phyloP scores from a whole-genome alignment of 2,113 vertebrate species.

The Cyphomyrus discorhynchus region DNA sequence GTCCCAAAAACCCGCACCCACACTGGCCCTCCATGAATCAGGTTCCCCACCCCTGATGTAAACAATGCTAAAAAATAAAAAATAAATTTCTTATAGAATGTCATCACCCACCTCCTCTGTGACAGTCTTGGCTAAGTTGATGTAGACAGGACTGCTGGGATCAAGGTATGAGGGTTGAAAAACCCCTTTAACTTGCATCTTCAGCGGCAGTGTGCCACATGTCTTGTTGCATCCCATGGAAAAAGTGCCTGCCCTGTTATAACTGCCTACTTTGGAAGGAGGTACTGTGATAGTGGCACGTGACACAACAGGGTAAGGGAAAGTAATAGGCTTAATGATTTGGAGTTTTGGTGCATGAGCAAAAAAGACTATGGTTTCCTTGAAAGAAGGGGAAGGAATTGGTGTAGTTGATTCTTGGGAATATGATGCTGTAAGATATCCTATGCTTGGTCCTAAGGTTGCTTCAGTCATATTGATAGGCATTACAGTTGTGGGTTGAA shows the following conservation, averaged over 20 bases:
- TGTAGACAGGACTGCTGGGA: background rate
- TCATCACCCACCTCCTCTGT: constrained; percentile 17
- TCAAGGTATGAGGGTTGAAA: background rate
- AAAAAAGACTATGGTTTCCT: constrained; percentile 8
- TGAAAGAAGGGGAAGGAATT: background rate
- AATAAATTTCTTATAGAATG: background rate
- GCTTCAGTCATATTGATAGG: background rate
- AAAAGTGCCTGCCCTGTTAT: background rate
- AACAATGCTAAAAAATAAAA: background rate
- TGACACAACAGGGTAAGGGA: constrained; percentile 13
- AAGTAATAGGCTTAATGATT: constrained; percentile 6
- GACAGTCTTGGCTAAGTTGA: background rate
- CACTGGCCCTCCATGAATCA: no score
- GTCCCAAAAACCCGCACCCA: no score
- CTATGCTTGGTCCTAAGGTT: background rate
- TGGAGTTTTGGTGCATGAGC: background rate
- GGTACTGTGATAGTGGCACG: background rate
- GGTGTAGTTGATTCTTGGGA: background rate
- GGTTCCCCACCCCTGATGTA: background rate
- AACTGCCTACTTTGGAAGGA: background rate
- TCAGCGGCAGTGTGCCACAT: background rate
- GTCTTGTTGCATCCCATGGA: background rate
- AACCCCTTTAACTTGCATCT: background rate
- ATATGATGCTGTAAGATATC: background rate
- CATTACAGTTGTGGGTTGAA: background rate